These are phyloP conservation scores for Xylocampa areola DNA, from an alignment of 2,888 invertebrate genomes.

Conservation along the genomic window DNA sequence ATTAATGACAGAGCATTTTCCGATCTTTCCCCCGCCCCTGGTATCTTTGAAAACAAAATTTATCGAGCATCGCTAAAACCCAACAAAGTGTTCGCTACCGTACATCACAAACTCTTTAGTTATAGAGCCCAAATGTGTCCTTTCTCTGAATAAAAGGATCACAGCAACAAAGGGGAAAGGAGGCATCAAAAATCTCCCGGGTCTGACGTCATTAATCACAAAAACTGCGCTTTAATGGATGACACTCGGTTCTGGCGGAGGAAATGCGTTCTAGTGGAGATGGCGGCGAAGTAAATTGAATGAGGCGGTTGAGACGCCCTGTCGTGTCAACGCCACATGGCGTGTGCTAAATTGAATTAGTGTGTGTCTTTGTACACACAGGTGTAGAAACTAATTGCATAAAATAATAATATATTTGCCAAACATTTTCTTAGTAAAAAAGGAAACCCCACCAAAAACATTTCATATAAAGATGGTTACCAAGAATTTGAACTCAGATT, in stretches of 20 bases:
- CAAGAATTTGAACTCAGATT: too few relatives aligned
- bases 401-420: too few relatives aligned
- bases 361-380: slow-evolving; percentile 1
- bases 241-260: slow-evolving; percentile 40
- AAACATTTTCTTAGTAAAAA: too few relatives aligned
- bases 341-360: slow-evolving; percentile 18
- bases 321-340: not conserved
- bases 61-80: not conserved
- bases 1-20: too few relatives aligned
- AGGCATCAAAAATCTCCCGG: slow-evolving; percentile 35
- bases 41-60: slow-evolving; percentile 6
- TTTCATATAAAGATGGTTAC: too few relatives aligned
- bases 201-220: slow-evolving; percentile 65
- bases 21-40: too few relatives aligned
- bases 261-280: slow-evolving; percentile 29
- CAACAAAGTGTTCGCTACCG: slow-evolving; percentile 13
- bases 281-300: slow-evolving; percentile 35
- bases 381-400: too few relatives aligned
- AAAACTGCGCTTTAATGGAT: slow-evolving; percentile 65
- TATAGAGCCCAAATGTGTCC: slow-evolving; percentile 33
- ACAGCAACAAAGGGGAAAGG: slow-evolving; percentile 36
- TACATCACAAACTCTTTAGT: slow-evolving; percentile 23
- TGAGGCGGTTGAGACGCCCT: slow-evolving; percentile 9
- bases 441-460: too few relatives aligned
- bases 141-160: slow-evolving; percentile 41